Base-by-base conservation (phyloP, 2,888 invertebrate species). In the Zaprionus obscuricornis region DNA sequence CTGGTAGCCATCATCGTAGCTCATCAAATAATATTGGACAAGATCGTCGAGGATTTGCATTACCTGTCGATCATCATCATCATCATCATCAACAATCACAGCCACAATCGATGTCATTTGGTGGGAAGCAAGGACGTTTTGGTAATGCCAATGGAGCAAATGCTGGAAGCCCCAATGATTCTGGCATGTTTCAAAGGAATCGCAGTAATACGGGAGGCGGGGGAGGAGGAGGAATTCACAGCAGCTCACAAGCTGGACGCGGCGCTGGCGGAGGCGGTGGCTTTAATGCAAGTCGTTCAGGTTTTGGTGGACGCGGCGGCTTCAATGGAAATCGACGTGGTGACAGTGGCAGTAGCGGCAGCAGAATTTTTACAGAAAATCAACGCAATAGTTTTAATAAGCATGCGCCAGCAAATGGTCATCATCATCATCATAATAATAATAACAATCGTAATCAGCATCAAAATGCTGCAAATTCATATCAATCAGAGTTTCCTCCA, bases 381-480 rank as follows among this genome's bases (percentile, higher is more conserved):
- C 88, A 91, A n/a, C 91, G 91, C 18, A 90, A 89, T 1, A 90
- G 75, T 6, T 90, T 90, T 18, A 71, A 36, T 7, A 92, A 91
- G 91, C 76, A 82, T 8, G 84, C 74, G 10, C 64, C 72, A 3
- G 42, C 55, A 0, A 75, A 66, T 7, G 71, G 73, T 16, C 64
- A 67, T 27, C 79, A 73, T 59, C 72, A n/a, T n/a, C n/a, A 66
- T n/a, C n/a, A n/a, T n/a, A n/a, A n/a, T n/a, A n/a, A n/a, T n/a
- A n/a, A n/a, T n/a, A n/a, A n/a, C n/a, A n/a, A n/a, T n/a, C n/a
- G n/a, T n/a, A n/a, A n/a, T n/a, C n/a, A n/a, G n/a, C n/a, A n/a
- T n/a, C n/a, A 66, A 18, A 81, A 64, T 56, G 81, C 63, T 51
- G 39, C 71, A 27, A 72, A 74, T 57, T 66, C 85, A 68, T 89